Evolutionary conservation across 2,797 vertebrate species (phyloP).

Genomic region (Notolepis coatsorum): DNA sequence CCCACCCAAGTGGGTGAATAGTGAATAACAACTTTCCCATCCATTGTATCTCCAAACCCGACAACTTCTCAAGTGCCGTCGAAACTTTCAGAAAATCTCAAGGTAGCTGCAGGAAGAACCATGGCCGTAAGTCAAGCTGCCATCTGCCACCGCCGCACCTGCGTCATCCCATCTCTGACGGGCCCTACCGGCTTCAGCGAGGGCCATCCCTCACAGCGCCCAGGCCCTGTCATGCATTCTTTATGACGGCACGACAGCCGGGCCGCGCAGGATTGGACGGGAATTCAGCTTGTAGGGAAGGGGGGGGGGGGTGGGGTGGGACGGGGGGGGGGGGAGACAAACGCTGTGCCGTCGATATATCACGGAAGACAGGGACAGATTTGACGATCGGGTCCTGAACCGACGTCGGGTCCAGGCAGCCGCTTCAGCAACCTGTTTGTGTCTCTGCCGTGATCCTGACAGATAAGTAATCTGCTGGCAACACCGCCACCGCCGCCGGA

Average conservation of each 20-base stretch:
- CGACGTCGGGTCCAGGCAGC: slow-evolving; percentile 71
- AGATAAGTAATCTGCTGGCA: slow-evolving; percentile 77
- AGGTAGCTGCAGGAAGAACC: slow-evolving; percentile 50
- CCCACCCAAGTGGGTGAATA: slow-evolving; percentile 7
- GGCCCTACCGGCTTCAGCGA: slow-evolving; percentile 41
- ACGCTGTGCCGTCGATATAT: slow-evolving; percentile 73
- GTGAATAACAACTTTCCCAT: not conserved
- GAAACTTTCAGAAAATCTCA: slow-evolving; percentile 43
- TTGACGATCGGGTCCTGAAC: slow-evolving; percentile 70
- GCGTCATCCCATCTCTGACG: slow-evolving; percentile 61
- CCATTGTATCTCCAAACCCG: slow-evolving; percentile 32
- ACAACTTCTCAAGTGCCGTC: slow-evolving; percentile 42
- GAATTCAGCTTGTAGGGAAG: slow-evolving; percentile 57
- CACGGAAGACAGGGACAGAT: slow-evolving; percentile 69
- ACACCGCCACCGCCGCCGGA: slow-evolving; percentile 44
- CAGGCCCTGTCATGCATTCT: slow-evolving; percentile 76
- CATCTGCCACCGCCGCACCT: slow-evolving; percentile 48
- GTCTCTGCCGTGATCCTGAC: slow-evolving; percentile 70
- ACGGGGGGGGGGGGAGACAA: slow-evolving; percentile 29
- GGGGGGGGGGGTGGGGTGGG: slow-evolving; percentile 17
- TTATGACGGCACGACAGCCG: slow-evolving; percentile 67
- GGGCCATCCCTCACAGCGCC: slow-evolving; percentile 64
- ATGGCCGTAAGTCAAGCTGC: slow-evolving; percentile 56
- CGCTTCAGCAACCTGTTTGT: slow-evolving; percentile 79
- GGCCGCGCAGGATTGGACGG: slow-evolving; percentile 60